phyloP scores from a whole-genome alignment of 2,797 vertebrate species.

The Eulemur coronatus region DNA sequence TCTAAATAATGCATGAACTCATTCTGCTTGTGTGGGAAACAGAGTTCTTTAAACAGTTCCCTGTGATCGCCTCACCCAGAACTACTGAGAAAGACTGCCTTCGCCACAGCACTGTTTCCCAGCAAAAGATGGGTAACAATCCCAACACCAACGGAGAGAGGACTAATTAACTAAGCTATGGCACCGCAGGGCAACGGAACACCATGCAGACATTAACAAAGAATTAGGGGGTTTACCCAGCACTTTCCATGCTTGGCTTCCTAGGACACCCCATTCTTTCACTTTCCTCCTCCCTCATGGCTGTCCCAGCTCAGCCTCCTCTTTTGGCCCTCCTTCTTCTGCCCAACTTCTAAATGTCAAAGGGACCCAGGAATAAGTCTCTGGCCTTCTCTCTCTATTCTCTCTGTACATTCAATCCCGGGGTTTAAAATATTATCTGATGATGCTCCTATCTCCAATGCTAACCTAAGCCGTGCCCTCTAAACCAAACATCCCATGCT shows the following conservation, averaged over 20 bases:
- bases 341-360: not conserved
- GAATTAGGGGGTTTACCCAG: not conserved
- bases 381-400: not conserved
- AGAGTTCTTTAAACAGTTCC: not conserved
- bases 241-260: not conserved
- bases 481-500: not conserved
- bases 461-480: not conserved
- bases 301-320: not conserved
- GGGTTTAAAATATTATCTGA: not conserved
- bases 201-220: not conserved
- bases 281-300: not conserved
- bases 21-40: not conserved
- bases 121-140: not conserved
- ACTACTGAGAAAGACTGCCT: not conserved
- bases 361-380: not conserved
- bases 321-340: not conserved
- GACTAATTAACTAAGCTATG: not conserved
- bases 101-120: not conserved
- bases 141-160: not conserved
- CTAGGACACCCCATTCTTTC: not conserved
- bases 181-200: fast-evolving
- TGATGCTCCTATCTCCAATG: not conserved
- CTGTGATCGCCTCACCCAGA: not conserved
- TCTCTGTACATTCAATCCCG: not conserved
- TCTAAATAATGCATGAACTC: not conserved